Evolutionary conservation across 2,888 invertebrate species (phyloP), one percentile per base, ranked within the genome.

Genomic region (Apoderus coryli): DNA sequence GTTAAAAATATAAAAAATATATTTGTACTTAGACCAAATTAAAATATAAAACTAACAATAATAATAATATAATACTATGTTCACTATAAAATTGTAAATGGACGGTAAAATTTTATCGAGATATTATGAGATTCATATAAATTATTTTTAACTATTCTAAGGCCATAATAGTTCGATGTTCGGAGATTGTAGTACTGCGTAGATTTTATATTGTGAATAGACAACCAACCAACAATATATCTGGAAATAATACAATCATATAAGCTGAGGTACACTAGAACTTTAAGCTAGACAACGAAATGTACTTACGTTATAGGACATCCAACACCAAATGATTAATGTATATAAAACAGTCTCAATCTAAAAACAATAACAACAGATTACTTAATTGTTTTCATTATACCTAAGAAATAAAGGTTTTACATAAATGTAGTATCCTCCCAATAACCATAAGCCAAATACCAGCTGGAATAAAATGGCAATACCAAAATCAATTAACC

Each of bases 371-470:
- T 39, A 34, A 34, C 35, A 60, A 31, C n/a, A 19, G n/a, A n/a
- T 19, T 19, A 7, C 19, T 7, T 7, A 19, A 19, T n/a, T 19
- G n/a, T n/a, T n/a, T n/a, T n/a, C n/a, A n/a, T n/a, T n/a, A n/a
- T n/a, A n/a, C n/a, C n/a, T n/a, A n/a, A n/a, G n/a, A n/a, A n/a
- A n/a, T n/a, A n/a, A n/a, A n/a, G n/a, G n/a, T n/a, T n/a, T 77
- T 57, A 88, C 86, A 60, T 88, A 88, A 48, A 88, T 88, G 48
- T 89, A 89, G 50, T 89, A 89, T 37, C 86, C 85, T 37, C 80
- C 82, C 19, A 88, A 61, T 2, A 88, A 64, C 85, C 88, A 88
- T 14, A 88, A 57, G 4, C 86, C 82, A 54, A 84, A 86, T 3
- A 74, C 50, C 4, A 82, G 57, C 54, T 86, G 84, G 53, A 85